Evolutionary conservation across 2,888 invertebrate species (phyloP), one percentile per base, ranked within the genome.

Genomic region (Drosophila phalerata): DNA sequence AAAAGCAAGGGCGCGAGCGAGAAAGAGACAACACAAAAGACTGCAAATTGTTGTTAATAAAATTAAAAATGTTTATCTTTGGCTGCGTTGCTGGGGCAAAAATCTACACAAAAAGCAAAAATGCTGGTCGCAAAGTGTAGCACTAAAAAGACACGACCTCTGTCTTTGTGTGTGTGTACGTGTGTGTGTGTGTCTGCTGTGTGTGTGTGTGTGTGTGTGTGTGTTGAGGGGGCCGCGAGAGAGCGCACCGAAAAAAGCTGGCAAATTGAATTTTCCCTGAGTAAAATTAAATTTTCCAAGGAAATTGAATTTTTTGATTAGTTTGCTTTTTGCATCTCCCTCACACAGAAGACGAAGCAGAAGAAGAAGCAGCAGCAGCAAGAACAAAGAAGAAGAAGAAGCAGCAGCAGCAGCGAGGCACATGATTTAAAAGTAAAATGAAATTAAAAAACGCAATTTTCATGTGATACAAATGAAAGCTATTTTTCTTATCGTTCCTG

Each of bases 271-370:
- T 86, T 86, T 85, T 86, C 89, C 75, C 76, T 80, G 88, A 88
- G 88, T 74, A 89, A 86, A 89, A 86, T 86, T 86, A 89, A 86
- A 86, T 86, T 85, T 85, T 86, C 85, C 85, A 89, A 86, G 85
- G 85, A 86, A 86, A 86, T 86, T 86, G 85, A 90, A 91, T 90
- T 88, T 90, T 91, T 91, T 90, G 91, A 90, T 91, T 90, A 91
- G 91, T 90, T 90, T 90, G 91, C 87, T 90, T 90, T 90, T 90
- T 90, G 87, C 90, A 88, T 90, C 84, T 81, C 83, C 58, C 84
- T 81, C 69, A 70, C 67, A 75, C 76, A 75, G 74, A 77, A 69
- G 69, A 69, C 76, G 60, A 71, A 55, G 45, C 40, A 69, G 37
- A 63, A 55, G 45, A 45, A 69, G 37, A 63, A 61, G 60, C 19